A percentile compares a stretch with the other conserved stretches of the same genome.
These are phyloP conservation scores for Pangasius macronema DNA, from an alignment of 2,797 vertebrate species.

Conservation along the genomic window DNA sequence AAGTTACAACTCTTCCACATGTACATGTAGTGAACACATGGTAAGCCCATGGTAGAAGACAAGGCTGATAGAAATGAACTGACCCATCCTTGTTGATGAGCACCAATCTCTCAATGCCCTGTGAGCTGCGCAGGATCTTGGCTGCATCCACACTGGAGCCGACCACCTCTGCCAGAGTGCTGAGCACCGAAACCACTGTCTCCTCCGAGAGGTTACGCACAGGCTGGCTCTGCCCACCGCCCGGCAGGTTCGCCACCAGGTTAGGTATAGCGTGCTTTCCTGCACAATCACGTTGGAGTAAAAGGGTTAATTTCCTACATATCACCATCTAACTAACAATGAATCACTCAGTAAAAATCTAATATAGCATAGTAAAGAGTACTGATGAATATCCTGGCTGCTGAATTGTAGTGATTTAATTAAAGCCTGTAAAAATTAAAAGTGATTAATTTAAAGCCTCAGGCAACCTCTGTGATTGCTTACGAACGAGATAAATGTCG, in stretches of 20 bases:
- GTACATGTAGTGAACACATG: not conserved
- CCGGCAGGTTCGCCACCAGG: conserved; percentile 86
- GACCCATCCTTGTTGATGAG: conserved; percentile 94
- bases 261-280: conserved; percentile 89
- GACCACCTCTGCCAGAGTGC: conserved; percentile 90
- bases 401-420: not conserved
- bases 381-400: not conserved
- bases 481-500: not conserved
- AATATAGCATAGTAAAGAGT: not conserved
- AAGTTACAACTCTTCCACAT: not conserved
- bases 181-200: conserved; percentile 88
- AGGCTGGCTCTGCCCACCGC: conserved; percentile 85
- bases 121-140: conserved; percentile 87
- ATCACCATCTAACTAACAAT: not conserved
- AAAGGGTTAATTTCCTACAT: not conserved
- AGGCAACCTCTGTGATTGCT: not conserved
- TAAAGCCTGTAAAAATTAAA: too few relatives aligned
- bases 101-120: conserved; percentile 94
- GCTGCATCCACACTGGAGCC: conserved; percentile 89
- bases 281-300: conserved; percentile 55
- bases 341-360: not conserved
- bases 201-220: conserved; percentile 85
- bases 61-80: conserved; percentile 32
- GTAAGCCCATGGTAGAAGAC: not conserved
- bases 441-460: not conserved